Evolutionary conservation across 2,797 vertebrate species (phyloP), one percentile per base, ranked within the genome.

Genomic region (Sparus aurata): DNA sequence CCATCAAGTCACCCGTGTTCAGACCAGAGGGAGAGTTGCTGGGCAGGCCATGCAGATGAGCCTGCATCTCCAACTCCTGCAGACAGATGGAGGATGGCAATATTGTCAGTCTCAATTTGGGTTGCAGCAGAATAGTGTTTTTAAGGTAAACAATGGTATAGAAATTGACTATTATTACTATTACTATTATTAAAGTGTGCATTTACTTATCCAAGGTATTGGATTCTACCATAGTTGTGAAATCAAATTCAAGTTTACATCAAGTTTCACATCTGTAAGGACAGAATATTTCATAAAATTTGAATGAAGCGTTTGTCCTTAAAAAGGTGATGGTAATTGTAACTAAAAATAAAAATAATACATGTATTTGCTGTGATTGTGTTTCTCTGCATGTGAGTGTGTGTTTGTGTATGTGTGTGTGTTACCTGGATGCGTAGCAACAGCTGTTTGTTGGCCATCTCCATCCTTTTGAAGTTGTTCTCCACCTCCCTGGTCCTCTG

Each of bases 41-140:
- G 77, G 97, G 96, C 60, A 99, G 96, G 54, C 98, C 98, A 0
- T 99, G 98, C 71, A 97, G 83, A 0, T 93, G 96, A 0, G 98
- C 98, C 92, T 99, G 98, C 96, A 98, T 98, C 94, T 99, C 98
- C 93, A 99, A 86, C 93, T 99, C 98, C 98, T 99, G 93, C 23
- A 65, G 22, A 72, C 13, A 66, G 22, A 15, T 47, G 30, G 11
- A 3, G 16, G 25, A 69, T 15, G 53, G 20, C 8, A 64, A 30
- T 22, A 52, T 38, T 0, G 5, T 83, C 55, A 80, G 27, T 30
- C 46, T 38, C n/a, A 41, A 8, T 50, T 34, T 34, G 30, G 30
- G 30, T 34, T 34, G 30, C 30, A 34, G 30, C 30, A 34, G 30
- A 34, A 34, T 34, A 34, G 6, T 30, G 6, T 34, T 34, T 7